Evolutionary conservation across 2,113 vertebrate species (phyloP), one percentile per base, ranked within the genome.

Genomic region (Anoplopoma fimbria): DNA sequence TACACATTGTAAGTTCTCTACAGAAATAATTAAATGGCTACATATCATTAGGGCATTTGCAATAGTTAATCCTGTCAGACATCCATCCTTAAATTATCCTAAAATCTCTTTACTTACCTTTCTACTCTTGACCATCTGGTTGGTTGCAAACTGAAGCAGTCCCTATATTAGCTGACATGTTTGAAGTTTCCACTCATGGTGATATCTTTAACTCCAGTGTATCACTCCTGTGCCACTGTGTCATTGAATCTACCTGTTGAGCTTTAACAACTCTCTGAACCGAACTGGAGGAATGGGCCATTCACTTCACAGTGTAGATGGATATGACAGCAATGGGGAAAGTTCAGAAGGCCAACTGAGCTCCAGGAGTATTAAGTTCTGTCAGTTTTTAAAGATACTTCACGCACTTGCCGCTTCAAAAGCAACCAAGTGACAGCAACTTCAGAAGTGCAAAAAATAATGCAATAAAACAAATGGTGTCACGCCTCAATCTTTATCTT

Each of bases 171-270:
- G 77, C 82, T 88, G 84, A 89, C 85, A 92, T 88, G 71, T 90
- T 82, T 86, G 10, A 89, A 77, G 34, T 27, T 83, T 85, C 36
- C 75, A 88, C 62, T 83, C 88, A 77, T 78, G 71, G 55, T 74
- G 64, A 51, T 78, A 63, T 58, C 62, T 85, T 74, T 77, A 13
- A 34, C 38, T 83, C 27, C 76, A 69, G 40, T 27, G 60, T 84
- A 80, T 79, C 73, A 53, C 68, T 75, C 79, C 27, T 51, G 38
- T 42, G 36, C 36, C n/a, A 42, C 3, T 67, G 69, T 82, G 76
- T 72, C 42, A 88, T 38, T 83, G 69, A 76, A 25, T 87, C 82
- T 91, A 93, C 89, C 87, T 93, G 91, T 93, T 91, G 91, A 87
- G 42, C 67, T 70, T 79, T 5, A 29, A 57, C 42, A 87, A 81